A percentile compares a stretch with the other conserved stretches of the same genome.
Evolutionary conservation across 92 coral and sea anemone genomes (phyloP).

Genomic region (Montipora capitata): DNA sequence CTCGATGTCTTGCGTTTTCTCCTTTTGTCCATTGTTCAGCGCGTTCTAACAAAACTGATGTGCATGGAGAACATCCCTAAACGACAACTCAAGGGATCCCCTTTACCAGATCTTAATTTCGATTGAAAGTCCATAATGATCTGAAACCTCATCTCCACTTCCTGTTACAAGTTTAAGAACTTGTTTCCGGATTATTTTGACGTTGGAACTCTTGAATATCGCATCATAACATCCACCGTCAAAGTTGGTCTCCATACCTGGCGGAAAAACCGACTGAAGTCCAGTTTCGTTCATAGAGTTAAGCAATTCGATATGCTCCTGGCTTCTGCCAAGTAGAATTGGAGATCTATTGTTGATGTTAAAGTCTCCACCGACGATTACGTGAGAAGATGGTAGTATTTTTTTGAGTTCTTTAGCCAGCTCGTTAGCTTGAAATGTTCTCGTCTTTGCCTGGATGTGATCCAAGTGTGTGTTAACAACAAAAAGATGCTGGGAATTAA

Average conservation of each 20-base stretch:
- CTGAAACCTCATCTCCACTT: conserved; percentile 16
- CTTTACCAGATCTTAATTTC: not conserved
- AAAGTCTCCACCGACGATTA: conserved; percentile 87
- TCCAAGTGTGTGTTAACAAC: conserved; percentile 83
- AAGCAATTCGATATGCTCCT: not conserved
- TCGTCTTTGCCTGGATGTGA: conserved; percentile 55
- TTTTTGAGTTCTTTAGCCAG: conserved; percentile 36
- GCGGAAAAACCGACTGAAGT: conserved; percentile 26
- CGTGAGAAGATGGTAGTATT: conserved; percentile 35
- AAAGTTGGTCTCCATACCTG: conserved; percentile 8
- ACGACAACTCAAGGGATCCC: too few relatives aligned
- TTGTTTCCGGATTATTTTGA: conserved; percentile 12
- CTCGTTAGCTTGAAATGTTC: conserved; percentile 73
- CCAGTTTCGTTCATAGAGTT: conserved; percentile 11
- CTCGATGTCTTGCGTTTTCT: too few relatives aligned
- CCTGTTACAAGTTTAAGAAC: conserved; percentile 23
- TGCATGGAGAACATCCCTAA: too few relatives aligned
- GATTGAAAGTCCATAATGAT: conserved; percentile 37
- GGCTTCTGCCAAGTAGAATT: conserved; percentile 1
- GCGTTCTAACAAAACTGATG: too few relatives aligned
- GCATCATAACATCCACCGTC: conserved; percentile 51
- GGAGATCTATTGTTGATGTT: conserved; percentile 80
- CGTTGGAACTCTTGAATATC: conserved; percentile 18
- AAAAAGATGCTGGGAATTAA: conserved; percentile 38
- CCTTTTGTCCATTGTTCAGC: too few relatives aligned